These are phyloP conservation scores for Pagrus major DNA, from an alignment of 2,113 vertebrate species.

Conservation along the genomic window DNA sequence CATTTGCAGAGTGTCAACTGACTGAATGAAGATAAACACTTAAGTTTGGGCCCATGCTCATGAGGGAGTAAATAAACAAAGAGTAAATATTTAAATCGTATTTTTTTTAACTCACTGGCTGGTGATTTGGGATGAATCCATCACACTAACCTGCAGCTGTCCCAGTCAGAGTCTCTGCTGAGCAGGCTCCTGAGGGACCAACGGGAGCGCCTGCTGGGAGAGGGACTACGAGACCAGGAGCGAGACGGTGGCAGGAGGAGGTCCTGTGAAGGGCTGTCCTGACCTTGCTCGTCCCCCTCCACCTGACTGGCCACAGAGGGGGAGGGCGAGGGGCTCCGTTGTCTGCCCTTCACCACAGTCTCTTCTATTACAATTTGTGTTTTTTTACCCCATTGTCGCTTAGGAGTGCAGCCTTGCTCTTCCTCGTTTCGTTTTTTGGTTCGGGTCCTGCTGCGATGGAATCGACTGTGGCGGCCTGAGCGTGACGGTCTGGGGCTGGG, in stretches of 20 bases:
- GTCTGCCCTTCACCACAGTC: background rate
- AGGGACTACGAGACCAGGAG: constrained; percentile 82
- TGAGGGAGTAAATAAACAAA: background rate
- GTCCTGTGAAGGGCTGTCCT: constrained; percentile 56
- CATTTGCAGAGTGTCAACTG: background rate
- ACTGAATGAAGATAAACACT: background rate
- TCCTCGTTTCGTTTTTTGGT: constrained; percentile 52
- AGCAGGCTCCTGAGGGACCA: constrained; percentile 85
- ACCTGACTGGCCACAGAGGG: constrained; percentile 7
- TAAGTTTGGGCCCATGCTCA: background rate
- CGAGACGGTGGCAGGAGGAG: constrained; percentile 71
- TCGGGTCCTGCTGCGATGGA: constrained; percentile 52
- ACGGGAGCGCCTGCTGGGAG: constrained; percentile 79
- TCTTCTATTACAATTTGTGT: constrained; percentile 46
- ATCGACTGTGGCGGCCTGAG: constrained; percentile 27
- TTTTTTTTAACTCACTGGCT: background rate
- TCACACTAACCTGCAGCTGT: constrained; percentile 85
- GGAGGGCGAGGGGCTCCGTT: constrained; percentile 24
- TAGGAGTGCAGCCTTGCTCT: constrained; percentile 34
- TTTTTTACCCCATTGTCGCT: constrained; percentile 9
- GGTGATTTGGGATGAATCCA: constrained; percentile 32
- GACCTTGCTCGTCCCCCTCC: constrained; percentile 49
- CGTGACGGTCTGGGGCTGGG: constrained; percentile 76
- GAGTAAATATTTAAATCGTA: no score
- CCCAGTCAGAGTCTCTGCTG: constrained; percentile 81